phyloP scores from a whole-genome alignment of 35 echinoderm and acorn worm genomes.

The Ophioderma brevispina region DNA sequence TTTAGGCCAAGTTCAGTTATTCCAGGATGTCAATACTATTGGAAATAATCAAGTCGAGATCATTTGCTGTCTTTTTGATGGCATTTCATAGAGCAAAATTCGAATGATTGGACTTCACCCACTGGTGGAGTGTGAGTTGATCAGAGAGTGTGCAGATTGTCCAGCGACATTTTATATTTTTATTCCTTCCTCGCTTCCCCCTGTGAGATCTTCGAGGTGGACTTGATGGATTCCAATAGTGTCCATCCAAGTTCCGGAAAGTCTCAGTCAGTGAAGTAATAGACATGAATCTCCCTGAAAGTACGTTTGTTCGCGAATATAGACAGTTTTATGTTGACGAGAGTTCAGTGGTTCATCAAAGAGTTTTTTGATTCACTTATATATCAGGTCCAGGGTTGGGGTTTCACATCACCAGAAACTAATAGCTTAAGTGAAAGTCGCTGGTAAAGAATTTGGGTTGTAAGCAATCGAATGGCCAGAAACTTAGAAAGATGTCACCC shows the following conservation, averaged over 20 bases:
- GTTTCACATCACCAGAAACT: conserved; percentile 19
- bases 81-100: conserved; percentile 83
- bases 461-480: conserved; percentile 9
- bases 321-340: too few relatives aligned
- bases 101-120: neutral
- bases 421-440: conserved; percentile 17
- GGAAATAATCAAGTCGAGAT: conserved; percentile 56
- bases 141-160: too few relatives aligned
- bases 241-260: too few relatives aligned
- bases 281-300: too few relatives aligned
- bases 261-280: too few relatives aligned
- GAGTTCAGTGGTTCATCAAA: neutral
- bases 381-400: conserved; percentile 28
- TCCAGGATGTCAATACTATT: conserved; percentile 59
- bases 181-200: too few relatives aligned
- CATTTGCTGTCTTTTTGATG: conserved; percentile 43
- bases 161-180: too few relatives aligned
- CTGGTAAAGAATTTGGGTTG: conserved; percentile 14
- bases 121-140: too few relatives aligned
- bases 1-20: conserved; percentile 76
- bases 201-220: too few relatives aligned
- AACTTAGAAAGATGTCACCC: conserved; percentile 7
- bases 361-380: too few relatives aligned
- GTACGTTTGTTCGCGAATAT: too few relatives aligned
- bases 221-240: too few relatives aligned